A percentile compares a stretch with the other conserved stretches of the same genome.
Conservation (phyloP, 2,113 vertebrate species). For the human region GRCh38 chr4:109035001-109035500, state of each 20-base stretch:
- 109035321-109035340: constrained; percentile 39
- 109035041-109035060: background rate
- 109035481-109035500: constrained; percentile 9
- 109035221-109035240: constrained; percentile 7
- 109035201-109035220: constrained; percentile 30
- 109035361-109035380: background rate
- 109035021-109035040: background rate
- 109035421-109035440: background rate
- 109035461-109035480: background rate
- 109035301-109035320: constrained; percentile 51
- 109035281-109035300: background rate
- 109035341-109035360: background rate
- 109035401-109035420: background rate
- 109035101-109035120: background rate
- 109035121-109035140: background rate
- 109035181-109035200: constrained; percentile 32
- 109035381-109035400: background rate
- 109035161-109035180: background rate
- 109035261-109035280: constrained; percentile 36
- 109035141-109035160: background rate
- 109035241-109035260: background rate
- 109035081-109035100: background rate
- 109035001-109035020: constrained; percentile 4
- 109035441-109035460: background rate
- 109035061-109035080: background rate